A percentile compares a stretch with the other conserved stretches of the same genome.
These are phyloP conservation scores for Myopa tessellatipennis DNA, from an alignment of 2,888 invertebrate species.

Conservation along the genomic window DNA sequence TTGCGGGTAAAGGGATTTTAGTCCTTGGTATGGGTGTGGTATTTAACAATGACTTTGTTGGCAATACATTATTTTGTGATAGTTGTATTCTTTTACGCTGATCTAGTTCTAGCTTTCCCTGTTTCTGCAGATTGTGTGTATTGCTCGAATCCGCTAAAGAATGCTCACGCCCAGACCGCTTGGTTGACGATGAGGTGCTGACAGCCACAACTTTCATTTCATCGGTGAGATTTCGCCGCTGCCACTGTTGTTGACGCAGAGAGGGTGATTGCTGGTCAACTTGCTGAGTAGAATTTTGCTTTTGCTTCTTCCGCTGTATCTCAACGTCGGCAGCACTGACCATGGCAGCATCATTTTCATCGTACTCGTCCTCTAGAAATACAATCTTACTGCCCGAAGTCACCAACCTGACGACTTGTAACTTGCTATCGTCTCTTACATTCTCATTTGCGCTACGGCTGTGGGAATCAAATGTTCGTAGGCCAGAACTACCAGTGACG, in stretches of 20 bases:
- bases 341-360: conserved; percentile 50
- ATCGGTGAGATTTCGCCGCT: conserved; percentile 44
- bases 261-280: background rate
- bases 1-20: conserved; percentile 34
- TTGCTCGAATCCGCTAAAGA: conserved; percentile 22
- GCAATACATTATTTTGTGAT: conserved; percentile 32
- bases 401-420: conserved; percentile 60
- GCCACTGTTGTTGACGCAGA: background rate
- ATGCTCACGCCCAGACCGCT: conserved; percentile 45
- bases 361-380: conserved; percentile 59
- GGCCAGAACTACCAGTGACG: conserved; percentile 44
- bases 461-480: conserved; percentile 52
- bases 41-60: conserved; percentile 36
- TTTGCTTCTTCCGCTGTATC: conserved; percentile 45
- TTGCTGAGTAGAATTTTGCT: background rate
- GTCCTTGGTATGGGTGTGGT: conserved; percentile 38
- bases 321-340: conserved; percentile 50
- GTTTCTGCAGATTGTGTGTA: conserved; percentile 9
- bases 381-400: conserved; percentile 65
- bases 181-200: conserved; percentile 68
- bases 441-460: conserved; percentile 50
- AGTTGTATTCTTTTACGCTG: conserved; percentile 25
- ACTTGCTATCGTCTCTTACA: conserved; percentile 49
- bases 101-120: conserved; percentile 15
- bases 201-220: conserved; percentile 70